Base-by-base conservation (phyloP, 2,113 vertebrate species). In the Menidia beryllina region DNA sequence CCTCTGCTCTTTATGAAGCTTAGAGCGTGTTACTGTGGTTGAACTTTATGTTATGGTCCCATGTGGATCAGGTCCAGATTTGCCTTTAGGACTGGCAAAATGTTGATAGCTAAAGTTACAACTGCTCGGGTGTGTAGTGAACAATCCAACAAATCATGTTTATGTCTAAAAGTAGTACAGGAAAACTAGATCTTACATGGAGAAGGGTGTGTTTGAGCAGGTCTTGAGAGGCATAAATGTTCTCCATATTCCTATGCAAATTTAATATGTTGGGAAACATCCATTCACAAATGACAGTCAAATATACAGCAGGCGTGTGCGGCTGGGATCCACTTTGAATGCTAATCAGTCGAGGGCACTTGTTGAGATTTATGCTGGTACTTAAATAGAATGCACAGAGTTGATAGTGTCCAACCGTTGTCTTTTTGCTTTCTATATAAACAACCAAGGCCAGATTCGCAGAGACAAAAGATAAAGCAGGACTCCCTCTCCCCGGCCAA, bases 201-300 rank as follows among this genome's bases (percentile, higher is more conserved):
- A 5, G 30, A 34, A 8, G 30, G 17, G n/a, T 3, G 30, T 20
- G 3, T 20, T 7, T 4, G 19, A 27, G 20, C 8, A 15, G 23
- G 13, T 6, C 24, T 23, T n/a, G 4, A 36, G 30, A 20, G 41
- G 43, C 3, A 19, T n/a, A 4, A 20, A 5, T 27, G 25, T 19
- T 21, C 58, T 47, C 25, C n/a, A 30, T 27, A n/a, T 14, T 21
- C 8, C 45, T 48, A n/a, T 38, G 39, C 43, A 11, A 54, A 61
- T 61, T 62, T 3, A 63, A 17, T 21, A 49, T 26, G 26, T 49
- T 41, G 25, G 20, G 47, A 61, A 60, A 45, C 38, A 45, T 3
- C 45, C 19, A 3, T n/a, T 52, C 12, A 20, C 27, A 8, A 38
- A 43, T 62, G 1, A 8, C 30, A 3, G 45, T 45, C 15, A 21